A percentile compares a stretch with the other conserved stretches of the same genome.
Evolutionary conservation across 2,888 invertebrate genomes (phyloP).

Genomic region (Belgica antarctica): DNA sequence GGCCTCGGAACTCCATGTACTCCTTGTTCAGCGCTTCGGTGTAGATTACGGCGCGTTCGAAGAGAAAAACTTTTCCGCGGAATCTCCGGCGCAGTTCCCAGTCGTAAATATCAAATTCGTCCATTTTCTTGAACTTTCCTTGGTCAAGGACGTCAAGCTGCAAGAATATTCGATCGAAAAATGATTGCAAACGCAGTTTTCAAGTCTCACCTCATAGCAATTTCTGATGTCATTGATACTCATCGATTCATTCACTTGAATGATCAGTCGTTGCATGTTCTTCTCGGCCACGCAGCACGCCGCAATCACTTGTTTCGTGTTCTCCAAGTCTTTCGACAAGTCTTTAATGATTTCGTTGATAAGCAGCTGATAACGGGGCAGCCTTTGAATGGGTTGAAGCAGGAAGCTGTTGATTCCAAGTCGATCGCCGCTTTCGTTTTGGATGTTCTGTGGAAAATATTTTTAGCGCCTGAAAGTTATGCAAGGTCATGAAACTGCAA

Average conservation of each 20-base stretch:
- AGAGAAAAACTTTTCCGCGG: constrained; percentile 53
- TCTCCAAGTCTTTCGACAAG: constrained; percentile 44
- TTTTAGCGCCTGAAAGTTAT: too few species aligned
- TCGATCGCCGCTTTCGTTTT: constrained; percentile 53
- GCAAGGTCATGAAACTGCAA: not conserved
- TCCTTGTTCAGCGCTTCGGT: constrained; percentile 53
- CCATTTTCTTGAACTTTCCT: constrained; percentile 54
- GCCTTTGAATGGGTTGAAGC: constrained; percentile 54
- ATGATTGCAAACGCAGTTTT: not conserved
- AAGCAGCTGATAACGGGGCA: constrained; percentile 54
- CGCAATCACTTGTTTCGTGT: constrained; percentile 51
- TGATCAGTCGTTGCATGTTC: constrained; percentile 51
- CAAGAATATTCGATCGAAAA: not conserved
- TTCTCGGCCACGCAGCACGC: constrained; percentile 54
- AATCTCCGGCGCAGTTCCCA: constrained; percentile 51
- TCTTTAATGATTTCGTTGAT: constrained; percentile 53
- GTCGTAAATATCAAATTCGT: constrained; percentile 52
- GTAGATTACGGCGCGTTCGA: constrained; percentile 54
- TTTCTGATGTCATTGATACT: constrained; percentile 53
- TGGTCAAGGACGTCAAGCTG: constrained; percentile 54
- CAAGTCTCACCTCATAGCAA: constrained; percentile 51
- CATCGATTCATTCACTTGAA: constrained; percentile 54
- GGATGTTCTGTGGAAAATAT: constrained; percentile 50
- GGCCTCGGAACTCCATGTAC: constrained; percentile 51
- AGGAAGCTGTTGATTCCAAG: constrained; percentile 55